Base-by-base conservation (phyloP, 1,140 invertebrate genomes). In the Papilio xuthus region DNA sequence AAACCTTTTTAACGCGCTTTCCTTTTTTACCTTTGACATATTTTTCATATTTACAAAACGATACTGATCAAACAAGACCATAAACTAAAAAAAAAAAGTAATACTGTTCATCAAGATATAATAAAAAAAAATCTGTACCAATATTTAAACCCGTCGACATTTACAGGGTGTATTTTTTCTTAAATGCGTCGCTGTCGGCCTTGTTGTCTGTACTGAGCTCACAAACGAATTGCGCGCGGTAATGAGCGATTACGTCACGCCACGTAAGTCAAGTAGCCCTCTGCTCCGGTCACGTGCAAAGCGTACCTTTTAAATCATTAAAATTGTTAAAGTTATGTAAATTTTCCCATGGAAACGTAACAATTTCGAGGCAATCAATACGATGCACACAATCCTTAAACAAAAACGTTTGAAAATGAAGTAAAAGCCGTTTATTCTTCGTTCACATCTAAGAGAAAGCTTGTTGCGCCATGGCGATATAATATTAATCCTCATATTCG, bases 171-270 rank as follows among this genome's bases (percentile, higher is more conserved):
- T 67, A 32, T 32, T 67, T 63, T 67, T 67, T 28, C 60, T 67
- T 4, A 67, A 67, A 28, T 67, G 13, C 60, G 26, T 28, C 60
- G 26, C 26, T 8, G 12, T 67, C 13, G 32, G 28, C 26, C 60
- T 63, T 32, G 60, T 12, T 67, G 60, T 67, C 60, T 67, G 28
- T 67, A 67, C 26, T 67, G 26, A 67, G 26, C 60, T 28, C 26
- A 26, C 26, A 28, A 67, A 67, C 32, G 60, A 67, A 67, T 67
- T 67, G 12, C 60, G 12, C 23, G 26, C 60, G 26, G 32, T 67
- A 67, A 67, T 67, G 60, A 67, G 60, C 26, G 26, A 67, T 67
- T 67, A 67, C 60, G 26, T 67, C 60, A 67, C 60, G 26, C 26
- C 26, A 67, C 12, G 13, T 28, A 67, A 67, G 60, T 67, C 60